Base-by-base conservation (phyloP, 2,113 vertebrate species). In the Nibea albiflora region DNA sequence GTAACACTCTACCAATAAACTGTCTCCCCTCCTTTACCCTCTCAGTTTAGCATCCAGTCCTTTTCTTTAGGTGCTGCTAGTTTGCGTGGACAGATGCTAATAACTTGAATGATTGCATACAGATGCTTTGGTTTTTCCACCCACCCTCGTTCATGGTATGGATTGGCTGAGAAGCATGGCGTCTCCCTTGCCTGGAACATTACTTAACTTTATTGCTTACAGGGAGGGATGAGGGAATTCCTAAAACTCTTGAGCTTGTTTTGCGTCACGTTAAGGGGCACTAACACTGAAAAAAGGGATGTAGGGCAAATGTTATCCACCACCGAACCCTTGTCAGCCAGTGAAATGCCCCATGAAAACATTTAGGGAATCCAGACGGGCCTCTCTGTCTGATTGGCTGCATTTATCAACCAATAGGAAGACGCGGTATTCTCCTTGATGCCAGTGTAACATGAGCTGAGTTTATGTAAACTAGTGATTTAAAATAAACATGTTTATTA, bases 111-210 rank as follows among this genome's bases (percentile, higher is more conserved):
- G 83, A 92, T 85, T 90, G 83, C 76, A 80, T 52, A 78, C 90
- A 92, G 79, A 92, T 88, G 90, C 60, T 61, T 12, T 44, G 35
- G 28, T 47, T 71, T 62, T 70, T 74, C 78, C 88, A 68, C 81
- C 90, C 82, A 90, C 82, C 24, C 0, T 10, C 1, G 16, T 64
- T 69, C 87, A 64, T 60, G 8, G 24, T 67, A 85, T 63, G 83
- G 89, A 94, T 93, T 94, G 91, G 89, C 85, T 86, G 26, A 81
- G 49, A 61, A 68, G 73, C 6, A 78, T 53, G 53, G 80, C 6
- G 4, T 73, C 73, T 84, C 62, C 76, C 58, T 28, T 28, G 5
- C 46, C 11, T 61, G 19, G 75, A 73, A 39, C 15, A 68, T 88
- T 90, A 57, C n/a, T 24, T 73, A 63, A 80, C 64, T 81, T 87